Percentiles rank a stretch among this genome's conserved stretches.
Evolutionary conservation across 2,888 invertebrate genomes (phyloP).

Genomic region (Orthosia cruda): DNA sequence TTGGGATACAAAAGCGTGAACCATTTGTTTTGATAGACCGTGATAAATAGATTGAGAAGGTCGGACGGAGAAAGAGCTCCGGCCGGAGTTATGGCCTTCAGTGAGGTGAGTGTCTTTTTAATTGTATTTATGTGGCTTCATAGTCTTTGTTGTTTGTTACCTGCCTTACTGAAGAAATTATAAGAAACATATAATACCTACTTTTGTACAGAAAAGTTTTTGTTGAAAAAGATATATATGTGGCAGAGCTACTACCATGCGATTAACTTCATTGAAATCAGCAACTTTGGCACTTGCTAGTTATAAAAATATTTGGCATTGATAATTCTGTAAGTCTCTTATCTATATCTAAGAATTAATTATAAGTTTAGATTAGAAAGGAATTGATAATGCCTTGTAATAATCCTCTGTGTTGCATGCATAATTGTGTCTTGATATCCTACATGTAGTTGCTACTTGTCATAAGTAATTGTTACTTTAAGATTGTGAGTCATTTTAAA

Average conservation of each 20-base stretch:
- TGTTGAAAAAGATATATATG: background rate
- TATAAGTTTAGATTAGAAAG: constrained; percentile 58
- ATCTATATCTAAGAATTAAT: constrained; percentile 61
- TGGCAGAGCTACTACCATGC: constrained; percentile 23
- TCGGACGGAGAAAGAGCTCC: constrained; percentile 91
- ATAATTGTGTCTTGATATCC: constrained; percentile 36
- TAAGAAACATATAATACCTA: constrained; percentile 20
- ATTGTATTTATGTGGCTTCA: constrained; percentile 61
- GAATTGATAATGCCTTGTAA: constrained; percentile 50
- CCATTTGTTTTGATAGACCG: constrained; percentile 91
- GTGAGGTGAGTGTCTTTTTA: constrained; percentile 93
- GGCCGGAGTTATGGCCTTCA: constrained; percentile 95
- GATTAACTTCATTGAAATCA: constrained; percentile 38
- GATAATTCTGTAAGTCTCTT: constrained; percentile 46
- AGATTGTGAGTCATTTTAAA: constrained; percentile 46
- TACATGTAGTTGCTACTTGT: constrained; percentile 30
- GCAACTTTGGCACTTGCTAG: constrained; percentile 32
- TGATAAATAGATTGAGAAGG: constrained; percentile 89
- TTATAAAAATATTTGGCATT: constrained; percentile 56
- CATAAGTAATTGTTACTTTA: constrained; percentile 32
- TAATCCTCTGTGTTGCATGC: constrained; percentile 56
- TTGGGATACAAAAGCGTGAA: constrained; percentile 91
- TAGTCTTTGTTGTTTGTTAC: constrained; percentile 58
- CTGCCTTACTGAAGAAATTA: constrained; percentile 18
- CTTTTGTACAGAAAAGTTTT: constrained; percentile 26